Conservation (phyloP, 2,113 vertebrate species). For the Semicossyphus pulcher region DNA sequence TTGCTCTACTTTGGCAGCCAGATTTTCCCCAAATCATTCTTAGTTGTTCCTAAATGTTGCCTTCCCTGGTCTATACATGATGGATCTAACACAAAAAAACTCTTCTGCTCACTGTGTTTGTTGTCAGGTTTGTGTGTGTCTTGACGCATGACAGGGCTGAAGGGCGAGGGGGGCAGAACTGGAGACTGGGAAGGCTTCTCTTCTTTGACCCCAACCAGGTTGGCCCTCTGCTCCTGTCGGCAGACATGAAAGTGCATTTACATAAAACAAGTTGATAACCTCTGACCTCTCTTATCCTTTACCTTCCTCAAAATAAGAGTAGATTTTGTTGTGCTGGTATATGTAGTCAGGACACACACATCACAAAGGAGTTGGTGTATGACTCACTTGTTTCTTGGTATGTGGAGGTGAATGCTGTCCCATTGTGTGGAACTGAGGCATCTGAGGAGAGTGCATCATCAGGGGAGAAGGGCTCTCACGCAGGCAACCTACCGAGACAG, state of each 20-base stretch:
- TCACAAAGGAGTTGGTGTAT: not conserved
- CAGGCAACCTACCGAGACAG: slow-evolving; percentile 85
- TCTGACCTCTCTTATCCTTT: no score
- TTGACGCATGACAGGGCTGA: slow-evolving; percentile 86
- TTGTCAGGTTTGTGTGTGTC: slow-evolving; percentile 88
- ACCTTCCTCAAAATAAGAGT: no score
- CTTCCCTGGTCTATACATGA: no score
- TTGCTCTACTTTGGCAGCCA: no score
- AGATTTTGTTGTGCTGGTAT: no score
- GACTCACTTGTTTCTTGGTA: slow-evolving; percentile 90
- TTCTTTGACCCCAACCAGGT: slow-evolving; percentile 85
- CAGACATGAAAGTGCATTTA: not conserved
- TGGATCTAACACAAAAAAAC: no score
- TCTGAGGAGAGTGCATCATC: slow-evolving; percentile 92
- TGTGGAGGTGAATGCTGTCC: slow-evolving; percentile 88
- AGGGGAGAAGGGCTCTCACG: slow-evolving; percentile 89
- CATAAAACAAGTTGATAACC: not conserved
- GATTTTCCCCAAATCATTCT: no score
- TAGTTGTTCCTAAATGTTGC: no score
- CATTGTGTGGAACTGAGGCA: slow-evolving; percentile 88
- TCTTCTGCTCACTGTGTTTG: slow-evolving; percentile 78
- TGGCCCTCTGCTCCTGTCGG: slow-evolving; percentile 87
- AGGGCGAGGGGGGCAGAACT: slow-evolving; percentile 85
- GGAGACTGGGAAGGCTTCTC: slow-evolving; percentile 88
- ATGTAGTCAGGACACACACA: not conserved